Evolutionary conservation across 2,888 invertebrate species (phyloP).

Genomic region (Nipponacmea schrenckii): DNA sequence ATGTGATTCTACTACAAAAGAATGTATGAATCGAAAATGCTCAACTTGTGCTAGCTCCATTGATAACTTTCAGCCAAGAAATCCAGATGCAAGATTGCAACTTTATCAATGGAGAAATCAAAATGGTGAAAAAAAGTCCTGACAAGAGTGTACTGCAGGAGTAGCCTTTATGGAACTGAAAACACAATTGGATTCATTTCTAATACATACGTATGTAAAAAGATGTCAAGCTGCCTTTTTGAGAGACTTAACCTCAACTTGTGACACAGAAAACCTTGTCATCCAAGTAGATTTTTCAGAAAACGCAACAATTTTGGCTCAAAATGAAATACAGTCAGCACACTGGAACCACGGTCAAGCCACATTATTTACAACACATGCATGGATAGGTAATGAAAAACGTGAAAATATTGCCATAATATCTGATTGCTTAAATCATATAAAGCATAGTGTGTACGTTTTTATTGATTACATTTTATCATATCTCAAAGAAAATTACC

Average conservation of each 20-base stretch:
- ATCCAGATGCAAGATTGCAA: background rate
- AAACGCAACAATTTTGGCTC: background rate
- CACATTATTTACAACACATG: background rate
- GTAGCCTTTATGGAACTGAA: background rate
- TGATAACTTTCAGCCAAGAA: background rate
- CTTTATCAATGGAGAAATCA: background rate
- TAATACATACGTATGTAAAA: background rate
- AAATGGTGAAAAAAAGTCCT: background rate
- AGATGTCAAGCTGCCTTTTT: background rate
- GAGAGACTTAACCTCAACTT: background rate
- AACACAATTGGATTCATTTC: background rate
- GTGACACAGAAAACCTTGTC: background rate
- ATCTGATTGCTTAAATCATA: background rate
- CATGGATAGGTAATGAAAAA: background rate
- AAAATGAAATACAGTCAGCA: background rate
- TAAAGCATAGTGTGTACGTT: background rate
- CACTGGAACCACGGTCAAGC: background rate
- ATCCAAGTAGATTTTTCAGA: background rate
- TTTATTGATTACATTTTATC: background rate
- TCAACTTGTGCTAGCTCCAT: background rate
- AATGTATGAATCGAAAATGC: background rate
- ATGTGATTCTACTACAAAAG: background rate
- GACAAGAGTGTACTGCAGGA: background rate
- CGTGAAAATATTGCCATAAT: background rate
- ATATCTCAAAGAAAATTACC: background rate